Evolutionary conservation across 2,888 invertebrate species (phyloP), one percentile per base, ranked within the genome.

Genomic region (Hyalella azteca): DNA sequence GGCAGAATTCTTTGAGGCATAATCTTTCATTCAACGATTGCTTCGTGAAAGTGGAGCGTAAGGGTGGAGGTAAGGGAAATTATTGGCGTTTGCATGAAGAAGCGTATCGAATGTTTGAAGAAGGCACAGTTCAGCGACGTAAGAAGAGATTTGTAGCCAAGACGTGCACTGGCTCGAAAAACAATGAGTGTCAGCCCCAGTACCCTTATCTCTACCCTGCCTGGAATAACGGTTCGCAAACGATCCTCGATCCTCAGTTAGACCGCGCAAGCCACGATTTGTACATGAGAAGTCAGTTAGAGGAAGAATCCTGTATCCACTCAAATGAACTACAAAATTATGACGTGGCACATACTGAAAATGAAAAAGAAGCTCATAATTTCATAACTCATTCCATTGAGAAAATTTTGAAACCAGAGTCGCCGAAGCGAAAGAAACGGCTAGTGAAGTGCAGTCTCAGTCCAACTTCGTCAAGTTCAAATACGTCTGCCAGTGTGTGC

Each of bases 21-120:
- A 97, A 97, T 89, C 90, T 97, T 80, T 95, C 95, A 81, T 97
- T 96, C 90, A 96, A 96, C 89, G 96, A 97, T 89, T 97, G 96
- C 89, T 97, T 97, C 89, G 93, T 97, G 87, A 97, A 97, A 90
- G 93, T 94, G 82, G 95, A 94, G 40, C 89, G 93, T 40, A 89
- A 93, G 80, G 93, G 93, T 0, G 94, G 93, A 0, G 94, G 94
- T 45, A 94, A 94, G 86, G 94, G 94, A 15, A 93, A 93, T 48
- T 94, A 93, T 87, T 94, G 94, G 94, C 93, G 93, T 0, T 89
- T 94, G 60, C 94, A 94, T 87, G 93, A 93, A 15, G 91, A 92
- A 73, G 93, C 93, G 32, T 90, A 93, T 81, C 92, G 93, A 87
- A 94, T 94, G 94, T 94, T 94, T 88, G 94, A 95, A 87, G 95